Evolutionary conservation across 2,113 vertebrate genomes (phyloP).

Genomic region (Gallinago paraguaiae): DNA sequence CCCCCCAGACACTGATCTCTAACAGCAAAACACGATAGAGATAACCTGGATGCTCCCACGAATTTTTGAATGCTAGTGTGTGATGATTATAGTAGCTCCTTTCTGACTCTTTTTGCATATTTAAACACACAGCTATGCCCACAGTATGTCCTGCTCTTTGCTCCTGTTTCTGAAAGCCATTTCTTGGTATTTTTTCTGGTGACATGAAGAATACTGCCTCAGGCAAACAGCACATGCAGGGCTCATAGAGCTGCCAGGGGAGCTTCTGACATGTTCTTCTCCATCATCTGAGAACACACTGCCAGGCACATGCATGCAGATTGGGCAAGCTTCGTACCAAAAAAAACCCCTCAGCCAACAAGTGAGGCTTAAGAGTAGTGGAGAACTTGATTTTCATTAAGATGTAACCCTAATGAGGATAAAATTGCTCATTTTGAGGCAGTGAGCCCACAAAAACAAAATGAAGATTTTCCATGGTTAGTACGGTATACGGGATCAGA

Average conservation of each 20-base stretch:
- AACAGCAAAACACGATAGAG: background rate
- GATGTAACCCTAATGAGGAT: background rate
- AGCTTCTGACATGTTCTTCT: background rate
- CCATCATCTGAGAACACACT: background rate
- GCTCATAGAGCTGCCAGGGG: background rate
- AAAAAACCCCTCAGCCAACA: background rate
- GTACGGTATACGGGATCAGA: background rate
- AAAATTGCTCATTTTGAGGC: background rate
- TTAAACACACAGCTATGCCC: background rate
- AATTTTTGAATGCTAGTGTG: background rate
- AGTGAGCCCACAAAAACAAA: background rate
- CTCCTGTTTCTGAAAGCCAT: background rate
- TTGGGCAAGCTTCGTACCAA: background rate
- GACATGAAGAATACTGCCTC: background rate
- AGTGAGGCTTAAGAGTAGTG: background rate
- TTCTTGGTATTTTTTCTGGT: background rate
- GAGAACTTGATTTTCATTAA: slow-evolving; percentile 1
- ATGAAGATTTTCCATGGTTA: background rate
- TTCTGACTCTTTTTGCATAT: background rate
- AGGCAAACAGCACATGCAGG: background rate
- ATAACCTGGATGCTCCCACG: background rate
- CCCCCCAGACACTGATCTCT: background rate
- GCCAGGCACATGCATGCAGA: background rate
- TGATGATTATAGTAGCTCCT: background rate
- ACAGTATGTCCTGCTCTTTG: background rate